Conservation (phyloP, 2,797 vertebrate genomes). For the Falco naumanni region DNA sequence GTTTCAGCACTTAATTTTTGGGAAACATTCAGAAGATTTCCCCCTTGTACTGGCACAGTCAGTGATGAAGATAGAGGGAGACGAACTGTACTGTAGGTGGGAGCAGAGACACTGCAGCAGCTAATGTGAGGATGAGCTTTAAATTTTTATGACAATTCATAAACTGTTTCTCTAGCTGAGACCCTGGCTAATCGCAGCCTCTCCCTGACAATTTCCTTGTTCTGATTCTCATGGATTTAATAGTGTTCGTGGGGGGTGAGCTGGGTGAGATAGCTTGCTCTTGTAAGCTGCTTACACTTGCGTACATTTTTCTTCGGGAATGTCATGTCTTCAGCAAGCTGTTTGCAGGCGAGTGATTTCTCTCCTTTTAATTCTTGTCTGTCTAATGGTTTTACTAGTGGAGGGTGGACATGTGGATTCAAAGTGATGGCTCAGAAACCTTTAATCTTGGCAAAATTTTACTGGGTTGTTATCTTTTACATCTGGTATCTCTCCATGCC, state of each 20-base stretch:
- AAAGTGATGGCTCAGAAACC: conserved; percentile 12
- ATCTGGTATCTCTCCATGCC: background rate
- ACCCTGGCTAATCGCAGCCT: conserved; percentile 54
- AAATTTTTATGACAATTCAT: conserved; percentile 72
- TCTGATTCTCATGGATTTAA: conserved; percentile 66
- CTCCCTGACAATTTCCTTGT: conserved; percentile 67
- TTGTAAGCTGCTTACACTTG: conserved; percentile 66
- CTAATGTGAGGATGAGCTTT: conserved; percentile 61
- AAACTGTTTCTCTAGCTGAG: conserved; percentile 52
- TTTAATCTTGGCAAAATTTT: conserved; percentile 5
- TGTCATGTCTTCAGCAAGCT: conserved; percentile 64
- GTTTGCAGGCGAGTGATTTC: conserved; percentile 50
- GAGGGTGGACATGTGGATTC: conserved; percentile 31
- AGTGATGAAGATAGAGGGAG: conserved; percentile 18
- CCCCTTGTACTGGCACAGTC: conserved; percentile 48
- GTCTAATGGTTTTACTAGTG: conserved; percentile 43
- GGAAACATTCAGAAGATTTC: conserved; percentile 55
- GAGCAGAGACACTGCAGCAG: conserved; percentile 69
- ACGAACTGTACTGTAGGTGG: conserved; percentile 66
- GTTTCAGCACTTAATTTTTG: conserved; percentile 69
- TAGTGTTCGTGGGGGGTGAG: conserved; percentile 59
- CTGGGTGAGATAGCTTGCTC: background rate
- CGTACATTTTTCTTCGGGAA: conserved; percentile 66
- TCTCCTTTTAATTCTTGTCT: conserved; percentile 59
- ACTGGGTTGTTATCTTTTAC: background rate